These are phyloP conservation scores for Argynnis bischoffii DNA, from an alignment of 2,888 invertebrate species.

Conservation along the genomic window DNA sequence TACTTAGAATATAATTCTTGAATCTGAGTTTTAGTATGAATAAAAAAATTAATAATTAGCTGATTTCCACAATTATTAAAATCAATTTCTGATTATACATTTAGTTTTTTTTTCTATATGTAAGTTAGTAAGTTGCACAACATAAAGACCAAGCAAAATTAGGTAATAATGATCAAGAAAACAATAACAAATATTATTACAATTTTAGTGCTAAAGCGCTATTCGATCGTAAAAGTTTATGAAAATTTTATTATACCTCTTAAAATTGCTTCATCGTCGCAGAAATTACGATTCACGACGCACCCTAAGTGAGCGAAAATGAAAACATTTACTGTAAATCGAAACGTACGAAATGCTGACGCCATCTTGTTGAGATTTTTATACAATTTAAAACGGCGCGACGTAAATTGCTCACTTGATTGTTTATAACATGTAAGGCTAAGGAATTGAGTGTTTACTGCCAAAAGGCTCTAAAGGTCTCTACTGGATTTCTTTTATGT, in stretches of 20 bases:
- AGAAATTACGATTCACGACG: slow-evolving; percentile 45
- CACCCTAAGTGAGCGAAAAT: slow-evolving; percentile 30
- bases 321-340: slow-evolving; percentile 28
- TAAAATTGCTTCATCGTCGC: slow-evolving; percentile 44
- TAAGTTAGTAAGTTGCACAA: no score
- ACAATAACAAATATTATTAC: slow-evolving; percentile 21
- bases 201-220: slow-evolving; percentile 36
- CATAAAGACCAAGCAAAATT: slow-evolving; percentile 8
- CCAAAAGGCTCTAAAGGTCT: slow-evolving; percentile 2
- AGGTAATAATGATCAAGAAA: slow-evolving; percentile 25
- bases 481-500: slow-evolving; percentile 9
- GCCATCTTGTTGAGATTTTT: slow-evolving; percentile 44
- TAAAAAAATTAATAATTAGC: no score
- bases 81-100: no score
- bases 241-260: slow-evolving; percentile 51
- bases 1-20: no score
- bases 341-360: slow-evolving; percentile 26
- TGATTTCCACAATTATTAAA: no score
- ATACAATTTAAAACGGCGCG: slow-evolving; percentile 46
- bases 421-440: slow-evolving; percentile 42
- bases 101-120: not conserved
- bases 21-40: no score
- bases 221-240: slow-evolving; percentile 50
- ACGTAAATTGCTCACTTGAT: slow-evolving; percentile 47
- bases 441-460: slow-evolving; percentile 16